Evolutionary conservation across 2,113 vertebrate genomes (phyloP), one percentile per base, ranked within the genome.

Genomic region (Chaetorhynchus papuensis): DNA sequence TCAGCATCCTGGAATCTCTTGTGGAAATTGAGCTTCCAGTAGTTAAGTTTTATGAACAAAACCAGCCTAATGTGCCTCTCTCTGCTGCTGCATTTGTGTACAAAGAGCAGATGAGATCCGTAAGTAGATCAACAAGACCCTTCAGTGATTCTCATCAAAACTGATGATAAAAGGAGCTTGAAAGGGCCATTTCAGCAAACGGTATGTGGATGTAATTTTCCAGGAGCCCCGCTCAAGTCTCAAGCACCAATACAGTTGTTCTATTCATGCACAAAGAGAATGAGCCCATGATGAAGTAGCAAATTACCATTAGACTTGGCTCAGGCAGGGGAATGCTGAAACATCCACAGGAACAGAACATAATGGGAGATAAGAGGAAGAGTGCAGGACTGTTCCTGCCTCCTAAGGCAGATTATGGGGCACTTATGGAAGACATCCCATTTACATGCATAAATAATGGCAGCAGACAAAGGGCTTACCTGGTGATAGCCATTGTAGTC

Each of bases 401-500:
- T 90, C 71, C 61, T 21, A 45, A 81, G 3, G 57, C 72, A 85
- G 54, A 44, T 72, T 76, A 59, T 7, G 59, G 49, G 33, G 31
- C 17, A 68, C n/a, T 72, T 39, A 41, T 5, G 6, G 56, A 85
- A 72, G 30, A 18, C 24, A 54, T 66, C 76, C 63, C 9, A 39
- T 57, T 85, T 15, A 7, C 18, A 18, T 28, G 27, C 6, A 39
- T 72, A 72, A 94, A 90, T 52, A 91, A 82, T 24, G n/a, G 26
- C 47, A 37, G 66, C 74, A 59, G 82, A 42, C 53, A 31, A 87
- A 63, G 45, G 37, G 37, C 21, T 80, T 89, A 99, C 99, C 99
- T 99, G 98, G 87, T 99, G 99, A 92, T 99, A 99, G 44, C 98
- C 95, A 19, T 97, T 98, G 68, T 99, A 99, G 97, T 99, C 99